phyloP scores from a whole-genome alignment of 2,888 invertebrate species.

The Bellardia bayeri region DNA sequence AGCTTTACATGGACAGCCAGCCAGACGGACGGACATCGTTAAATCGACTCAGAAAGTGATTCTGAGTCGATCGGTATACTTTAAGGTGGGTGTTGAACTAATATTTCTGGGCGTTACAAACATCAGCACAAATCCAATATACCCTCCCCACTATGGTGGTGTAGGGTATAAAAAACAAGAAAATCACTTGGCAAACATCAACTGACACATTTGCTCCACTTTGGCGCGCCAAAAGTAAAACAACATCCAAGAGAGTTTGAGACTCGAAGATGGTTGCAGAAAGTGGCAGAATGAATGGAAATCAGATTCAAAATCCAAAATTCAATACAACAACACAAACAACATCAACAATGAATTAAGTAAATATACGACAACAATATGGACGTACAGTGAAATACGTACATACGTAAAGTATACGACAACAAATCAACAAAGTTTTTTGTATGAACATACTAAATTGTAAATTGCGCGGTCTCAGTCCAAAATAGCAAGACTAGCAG shows the following conservation, averaged over 20 bases:
- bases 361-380: slow-evolving; percentile 54
- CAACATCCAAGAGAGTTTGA: slow-evolving; percentile 34
- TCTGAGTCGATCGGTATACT: too few relatives aligned
- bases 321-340: neutral
- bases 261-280: slow-evolving; percentile 23
- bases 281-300: slow-evolving; percentile 31
- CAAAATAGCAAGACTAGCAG: slow-evolving; percentile 32
- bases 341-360: slow-evolving; percentile 31
- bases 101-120: too few relatives aligned
- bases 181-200: slow-evolving; percentile 69
- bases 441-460: neutral
- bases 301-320: slow-evolving; percentile 2
- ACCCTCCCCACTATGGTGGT: too few relatives aligned
- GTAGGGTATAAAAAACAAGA: slow-evolving; percentile 13
- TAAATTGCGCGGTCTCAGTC: slow-evolving; percentile 43
- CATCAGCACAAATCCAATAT: too few relatives aligned
- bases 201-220: slow-evolving; percentile 66
- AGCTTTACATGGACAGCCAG: too few relatives aligned
- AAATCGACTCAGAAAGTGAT: too few relatives aligned
- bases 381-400: slow-evolving; percentile 23
- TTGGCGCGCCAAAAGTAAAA: slow-evolving; percentile 64
- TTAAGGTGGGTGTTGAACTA: too few relatives aligned
- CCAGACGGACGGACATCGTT: too few relatives aligned
- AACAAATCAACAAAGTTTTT: slow-evolving; percentile 58
- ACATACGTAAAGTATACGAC: slow-evolving; percentile 34